Evolutionary conservation across 2,113 vertebrate genomes (phyloP), one percentile per base, ranked within the genome.

Genomic region (Caranx melampygus): DNA sequence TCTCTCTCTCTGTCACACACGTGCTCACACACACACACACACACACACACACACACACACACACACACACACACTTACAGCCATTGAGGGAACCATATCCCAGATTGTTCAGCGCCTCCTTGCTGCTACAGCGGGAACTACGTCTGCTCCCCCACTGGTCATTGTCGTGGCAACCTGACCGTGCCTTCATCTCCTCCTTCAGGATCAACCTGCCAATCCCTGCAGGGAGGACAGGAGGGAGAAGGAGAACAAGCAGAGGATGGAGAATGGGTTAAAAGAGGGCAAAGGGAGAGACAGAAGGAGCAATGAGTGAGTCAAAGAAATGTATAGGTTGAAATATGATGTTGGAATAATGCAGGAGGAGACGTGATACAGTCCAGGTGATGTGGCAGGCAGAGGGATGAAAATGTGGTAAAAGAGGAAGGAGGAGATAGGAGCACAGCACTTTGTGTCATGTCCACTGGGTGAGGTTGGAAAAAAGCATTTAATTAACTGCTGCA

Each of bases 111-210:
- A 98, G 94, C 54, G 95, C 95, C 92, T 98, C 98, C 79, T 96
- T 96, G 94, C 97, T 99, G 94, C 95, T 96, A 64, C 96, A 92
- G 73, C 88, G 91, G 0, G 97, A 98, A 93, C 96, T 98, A 84
- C 97, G 95, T 0, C 95, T 94, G 10, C 97, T 97, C 0, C 97
- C 96, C 97, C 97, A 99, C 72, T 95, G 96, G 80, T 98, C 97
- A 2, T 96, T 94, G 91, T 94, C 93, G 3, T 98, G 97, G 77
- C 96, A 96, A 90, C 95, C 95, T 5, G 97, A 96, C 15, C 96
- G 95, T 21, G 97, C 98, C 92, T 97, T 99, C 97, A 99, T 99
- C 94, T 99, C 98, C 87, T 99, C 98, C 93, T 99, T 97, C 86
- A 99, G 94, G 87, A 99, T 99, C 95, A 99, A 91, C 75, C 98